Base-by-base conservation (phyloP, 2,797 vertebrate genomes). In the Sebastes reedi region DNA sequence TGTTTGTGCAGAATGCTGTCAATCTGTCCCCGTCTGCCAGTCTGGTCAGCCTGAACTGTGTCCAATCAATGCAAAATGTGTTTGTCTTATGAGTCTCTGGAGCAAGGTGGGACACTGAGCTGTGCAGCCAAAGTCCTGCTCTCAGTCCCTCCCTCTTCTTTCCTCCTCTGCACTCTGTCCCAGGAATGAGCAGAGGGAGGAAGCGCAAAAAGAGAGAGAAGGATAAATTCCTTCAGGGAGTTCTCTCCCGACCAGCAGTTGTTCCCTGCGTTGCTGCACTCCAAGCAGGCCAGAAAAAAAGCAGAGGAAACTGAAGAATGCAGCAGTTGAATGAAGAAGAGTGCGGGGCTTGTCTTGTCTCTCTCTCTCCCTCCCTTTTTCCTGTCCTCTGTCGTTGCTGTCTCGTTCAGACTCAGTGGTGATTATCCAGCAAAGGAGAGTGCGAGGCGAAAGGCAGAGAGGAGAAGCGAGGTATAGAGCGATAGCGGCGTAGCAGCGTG, bases 91-190 rank as follows among this genome's bases (percentile, higher is more conserved):
- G 70, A 76, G 78, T 82, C 80, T 90, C 52, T 74, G 70, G 84
- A 79, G 61, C 66, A 84, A 82, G 86, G 82, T 72, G 83, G 87
- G 84, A 92, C 79, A 83, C 84, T 88, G 74, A 91, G 81, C 85
- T 67, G 74, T 82, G 79, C 67, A 75, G 87, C 85, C 71, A 81
- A 87, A 88, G 91, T 93, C 92, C 91, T 87, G 81, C 55, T 87
- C 72, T 81, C 79, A 80, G 87, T 89, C 88, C 88, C 89, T 93
- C 87, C 90, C 84, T 90, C 82, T 79, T 85, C 71, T 85, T 79
- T 88, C 81, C 85, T 94, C 86, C 82, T 90, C 90, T 91, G 86
- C 90, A 90, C 91, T 80, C 87, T 90, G 93, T 95, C 92, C 92
- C 87, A 73, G 82, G 79, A 93, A 91, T 89, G 84, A 90, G 83